phyloP scores from a whole-genome alignment of 2,113 vertebrate species.

The Tichodroma muraria region DNA sequence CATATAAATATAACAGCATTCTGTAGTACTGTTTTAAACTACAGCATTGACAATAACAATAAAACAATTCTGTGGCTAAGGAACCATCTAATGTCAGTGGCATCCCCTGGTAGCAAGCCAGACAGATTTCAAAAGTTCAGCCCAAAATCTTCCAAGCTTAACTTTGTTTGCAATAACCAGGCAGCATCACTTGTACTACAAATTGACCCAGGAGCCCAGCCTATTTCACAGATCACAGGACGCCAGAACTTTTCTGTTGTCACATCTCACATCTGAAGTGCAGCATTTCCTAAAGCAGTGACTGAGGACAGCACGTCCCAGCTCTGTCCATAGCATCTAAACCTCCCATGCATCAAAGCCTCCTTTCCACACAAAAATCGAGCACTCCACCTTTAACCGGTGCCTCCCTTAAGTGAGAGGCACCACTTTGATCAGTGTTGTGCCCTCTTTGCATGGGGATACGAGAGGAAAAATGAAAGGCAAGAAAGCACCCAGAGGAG shows the following conservation, averaged over 20 bases:
- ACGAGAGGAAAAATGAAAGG: not conserved
- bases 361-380: fast-evolving
- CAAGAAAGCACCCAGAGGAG: not conserved
- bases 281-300: not conserved
- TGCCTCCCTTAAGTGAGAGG: not conserved
- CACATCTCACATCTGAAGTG: not conserved
- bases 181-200: not conserved
- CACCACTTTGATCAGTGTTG: not conserved
- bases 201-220: not conserved
- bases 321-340: not conserved
- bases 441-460: not conserved
- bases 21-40: not conserved
- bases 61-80: not conserved
- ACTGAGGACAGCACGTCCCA: not conserved
- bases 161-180: not conserved
- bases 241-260: not conserved
- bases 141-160: not conserved
- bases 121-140: not conserved
- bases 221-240: not conserved
- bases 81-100: not conserved
- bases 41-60: not conserved
- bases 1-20: not conserved
- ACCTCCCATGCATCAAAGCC: not conserved
- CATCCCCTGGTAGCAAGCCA: not conserved
- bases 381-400: not conserved